phyloP scores from a whole-genome alignment of 2,113 vertebrate genomes.

The Callopanchax toddi region DNA sequence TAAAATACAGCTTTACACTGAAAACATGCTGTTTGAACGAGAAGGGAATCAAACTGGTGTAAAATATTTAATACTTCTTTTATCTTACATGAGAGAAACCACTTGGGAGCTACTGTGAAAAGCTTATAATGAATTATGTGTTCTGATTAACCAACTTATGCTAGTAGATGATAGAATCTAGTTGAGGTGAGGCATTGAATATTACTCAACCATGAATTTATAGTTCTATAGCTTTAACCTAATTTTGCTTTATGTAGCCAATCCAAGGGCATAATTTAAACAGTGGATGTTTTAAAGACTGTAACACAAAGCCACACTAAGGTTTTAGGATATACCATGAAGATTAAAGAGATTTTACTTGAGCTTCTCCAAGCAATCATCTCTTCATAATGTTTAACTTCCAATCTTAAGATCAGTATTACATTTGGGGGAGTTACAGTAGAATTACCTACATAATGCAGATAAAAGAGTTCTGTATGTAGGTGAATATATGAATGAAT shows the following conservation, averaged over 20 bases:
- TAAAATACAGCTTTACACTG: slow-evolving; percentile 12
- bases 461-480: slow-evolving; percentile 3
- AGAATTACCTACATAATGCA: not conserved
- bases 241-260: too few relatives aligned
- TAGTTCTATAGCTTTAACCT: too few relatives aligned
- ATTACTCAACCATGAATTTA: too few relatives aligned
- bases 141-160: slow-evolving; percentile 12
- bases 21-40: slow-evolving; percentile 18
- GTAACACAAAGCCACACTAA: not conserved
- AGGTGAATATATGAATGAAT: not conserved
- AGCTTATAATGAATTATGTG: slow-evolving; percentile 13
- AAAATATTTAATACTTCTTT: slow-evolving; percentile 41
- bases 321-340: not conserved
- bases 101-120: slow-evolving; percentile 13
- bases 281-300: not conserved
- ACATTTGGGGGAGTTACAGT: not conserved
- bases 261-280: too few relatives aligned
- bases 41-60: slow-evolving; percentile 29
- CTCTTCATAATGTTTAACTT: rapidly evolving
- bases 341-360: not conserved
- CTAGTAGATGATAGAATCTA: too few relatives aligned
- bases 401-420: not conserved
- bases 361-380: not conserved
- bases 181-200: too few relatives aligned
- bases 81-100: slow-evolving; percentile 20